phyloP scores from a whole-genome alignment of 2,888 invertebrate genomes.

The Drosophila conformis region DNA sequence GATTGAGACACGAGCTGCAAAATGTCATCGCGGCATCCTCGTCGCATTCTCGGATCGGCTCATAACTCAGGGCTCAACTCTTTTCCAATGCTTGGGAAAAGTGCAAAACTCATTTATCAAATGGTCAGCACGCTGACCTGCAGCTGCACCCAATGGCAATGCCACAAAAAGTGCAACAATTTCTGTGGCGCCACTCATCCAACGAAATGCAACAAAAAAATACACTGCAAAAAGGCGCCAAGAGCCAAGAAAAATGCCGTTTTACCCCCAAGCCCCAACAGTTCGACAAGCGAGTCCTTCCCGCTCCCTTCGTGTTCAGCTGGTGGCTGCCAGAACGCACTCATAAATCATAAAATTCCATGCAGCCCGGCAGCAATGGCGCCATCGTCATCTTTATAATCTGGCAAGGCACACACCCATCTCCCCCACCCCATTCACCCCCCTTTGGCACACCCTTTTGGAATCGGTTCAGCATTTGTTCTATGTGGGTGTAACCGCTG shows the following conservation, averaged over 20 bases:
- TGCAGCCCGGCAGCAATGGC: conserved; percentile 53
- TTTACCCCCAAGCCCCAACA: background rate
- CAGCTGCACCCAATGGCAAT: conserved; percentile 47
- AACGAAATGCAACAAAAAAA: conserved; percentile 15
- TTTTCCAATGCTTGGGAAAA: conserved; percentile 48
- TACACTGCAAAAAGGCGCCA: conserved; percentile 25
- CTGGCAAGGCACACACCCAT: conserved; percentile 51
- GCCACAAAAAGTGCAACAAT: conserved; percentile 66
- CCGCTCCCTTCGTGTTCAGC: conserved; percentile 10
- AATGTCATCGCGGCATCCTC: conserved; percentile 44
- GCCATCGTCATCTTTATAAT: conserved; percentile 77
- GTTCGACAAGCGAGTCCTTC: conserved; percentile 4
- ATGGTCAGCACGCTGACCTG: conserved; percentile 62
- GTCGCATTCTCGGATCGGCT: conserved; percentile 45
- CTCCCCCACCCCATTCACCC: background rate
- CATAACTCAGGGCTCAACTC: conserved; percentile 57
- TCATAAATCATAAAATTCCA: conserved; percentile 80
- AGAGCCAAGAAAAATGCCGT: conserved; percentile 48
- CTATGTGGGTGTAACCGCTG: conserved; percentile 51
- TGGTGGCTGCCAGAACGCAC: conserved; percentile 53
- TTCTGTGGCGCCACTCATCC: conserved; percentile 52
- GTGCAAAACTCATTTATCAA: conserved; percentile 78
- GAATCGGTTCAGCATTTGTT: conserved; percentile 26
- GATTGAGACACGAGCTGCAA: conserved; percentile 57
- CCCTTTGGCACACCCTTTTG: background rate